Evolutionary conservation across 2,797 vertebrate genomes (phyloP), one percentile per base, ranked within the genome.

Genomic region (Etheostoma perlongum): DNA sequence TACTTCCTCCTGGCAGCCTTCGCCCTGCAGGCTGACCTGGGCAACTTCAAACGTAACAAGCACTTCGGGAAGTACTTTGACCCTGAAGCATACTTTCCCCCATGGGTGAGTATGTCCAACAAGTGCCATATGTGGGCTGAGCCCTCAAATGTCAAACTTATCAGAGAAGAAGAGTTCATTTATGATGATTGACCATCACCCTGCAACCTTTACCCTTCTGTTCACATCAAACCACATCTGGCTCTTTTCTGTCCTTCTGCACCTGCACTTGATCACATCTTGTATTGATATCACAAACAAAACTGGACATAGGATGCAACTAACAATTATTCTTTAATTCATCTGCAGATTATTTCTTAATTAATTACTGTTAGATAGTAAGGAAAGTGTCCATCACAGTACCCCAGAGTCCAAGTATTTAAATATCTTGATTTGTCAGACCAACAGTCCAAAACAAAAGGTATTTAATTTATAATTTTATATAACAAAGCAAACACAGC

Each of bases 1-100:
- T 99, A 99, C 87, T 99, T 99, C 94, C 96, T 99, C 55, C 95
- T 99, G 89, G 98, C 98, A 0, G 97, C 98, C 87, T 99, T 98
- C 10, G 98, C 98, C 51, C 95, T 99, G 51, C 98, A 99, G 86
- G 98, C 98, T 0, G 98, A 99, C 92, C 95, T 99, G 21, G 98
- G 98, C 0, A 98, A 98, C 95, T 99, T 98, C 95, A 99, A 98
- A 90, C 95, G 97, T 61, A 97, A 97, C 92, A 97, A 98, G 88
- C 98, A 99, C 95, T 97, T 95, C 11, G 97, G 97, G 89, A 97
- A 98, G 60, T 99, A 99, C 95, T 99, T 99, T 36, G 97, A 99
- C 86, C 98, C 98, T 0, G 98, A 99, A 83, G 96, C 96, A 36
- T 99, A 99, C 93, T 99, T 99, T 89, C 98, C 98, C 0, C 91